Percentiles rank a stretch among this genome's conserved stretches.
phyloP scores from a whole-genome alignment of 2,797 vertebrate genomes.

The Pagetopsis macropterus region DNA sequence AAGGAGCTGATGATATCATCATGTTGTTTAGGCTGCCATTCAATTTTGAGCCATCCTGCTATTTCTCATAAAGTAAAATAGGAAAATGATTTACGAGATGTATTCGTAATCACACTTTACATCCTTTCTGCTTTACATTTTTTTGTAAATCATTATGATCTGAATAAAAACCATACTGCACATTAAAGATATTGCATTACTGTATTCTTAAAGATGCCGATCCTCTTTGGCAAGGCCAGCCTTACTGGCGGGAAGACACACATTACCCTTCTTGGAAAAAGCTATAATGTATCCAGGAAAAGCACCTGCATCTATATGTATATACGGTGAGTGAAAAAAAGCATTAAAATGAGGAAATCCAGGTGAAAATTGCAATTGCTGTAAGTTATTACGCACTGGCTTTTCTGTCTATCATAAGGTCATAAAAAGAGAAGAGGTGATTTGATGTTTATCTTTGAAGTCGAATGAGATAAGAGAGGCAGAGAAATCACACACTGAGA shows the following conservation, averaged over 20 bases:
- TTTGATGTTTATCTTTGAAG: slow-evolving; percentile 73
- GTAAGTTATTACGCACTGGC: slow-evolving; percentile 38
- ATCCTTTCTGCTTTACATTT: neutral
- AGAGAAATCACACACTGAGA: slow-evolving; percentile 57
- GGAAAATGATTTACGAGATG: too few relatives aligned
- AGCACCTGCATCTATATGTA: neutral
- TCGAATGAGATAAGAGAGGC: slow-evolving; percentile 62
- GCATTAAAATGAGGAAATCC: slow-evolving; percentile 35
- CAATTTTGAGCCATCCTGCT: too few relatives aligned
- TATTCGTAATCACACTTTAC: too few relatives aligned
- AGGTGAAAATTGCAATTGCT: slow-evolving; percentile 30
- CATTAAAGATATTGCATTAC: neutral
- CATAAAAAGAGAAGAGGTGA: slow-evolving; percentile 32
- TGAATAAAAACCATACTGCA: neutral
- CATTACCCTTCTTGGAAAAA: neutral
- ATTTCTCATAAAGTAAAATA: too few relatives aligned
- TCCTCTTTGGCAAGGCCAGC: neutral
- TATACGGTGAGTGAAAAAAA: neutral
- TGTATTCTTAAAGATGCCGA: neutral
- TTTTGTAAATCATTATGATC: neutral
- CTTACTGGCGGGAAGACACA: neutral
- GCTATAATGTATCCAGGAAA: slow-evolving; percentile 6
- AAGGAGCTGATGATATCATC: neutral
- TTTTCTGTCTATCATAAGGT: slow-evolving; percentile 51
- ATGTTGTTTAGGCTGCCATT: neutral